A percentile compares a stretch with the other conserved stretches of the same genome.
These are phyloP conservation scores for Hydropsyche tenuis DNA, from an alignment of 1,140 invertebrate genomes.

Conservation along the genomic window DNA sequence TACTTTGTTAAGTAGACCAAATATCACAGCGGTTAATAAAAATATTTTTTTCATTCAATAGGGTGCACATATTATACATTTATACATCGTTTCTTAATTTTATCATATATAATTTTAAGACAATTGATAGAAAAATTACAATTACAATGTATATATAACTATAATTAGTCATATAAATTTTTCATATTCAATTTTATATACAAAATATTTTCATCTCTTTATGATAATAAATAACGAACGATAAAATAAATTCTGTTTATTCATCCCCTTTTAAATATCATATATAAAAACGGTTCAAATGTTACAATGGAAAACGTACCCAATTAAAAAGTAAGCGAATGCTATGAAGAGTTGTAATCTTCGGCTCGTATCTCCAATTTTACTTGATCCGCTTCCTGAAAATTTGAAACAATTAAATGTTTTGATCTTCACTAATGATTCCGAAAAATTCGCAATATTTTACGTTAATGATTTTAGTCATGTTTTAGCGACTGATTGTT, in stretches of 20 bases:
- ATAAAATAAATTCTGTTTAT: slow-evolving; percentile 17
- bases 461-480: too few species aligned
- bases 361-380: background rate
- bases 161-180: slow-evolving; percentile 46
- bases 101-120: slow-evolving; percentile 4
- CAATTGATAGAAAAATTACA: slow-evolving; percentile 48
- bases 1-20: slow-evolving; percentile 49
- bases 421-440: too few species aligned
- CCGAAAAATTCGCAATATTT: too few species aligned
- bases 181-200: slow-evolving; percentile 45
- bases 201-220: slow-evolving; percentile 44
- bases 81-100: slow-evolving; percentile 12
- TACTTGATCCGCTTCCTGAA: slow-evolving; percentile 22
- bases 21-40: slow-evolving; percentile 52
- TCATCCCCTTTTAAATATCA: background rate
- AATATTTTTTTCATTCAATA: slow-evolving; percentile 38
- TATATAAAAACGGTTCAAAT: background rate
- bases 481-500: too few species aligned
- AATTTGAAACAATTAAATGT: background rate
- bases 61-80: slow-evolving; percentile 22
- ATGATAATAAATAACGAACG: slow-evolving; percentile 21
- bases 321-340: slow-evolving; percentile 9
- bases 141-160: background rate
- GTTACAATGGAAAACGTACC: slow-evolving; percentile 16
- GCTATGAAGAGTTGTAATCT: background rate